Evolutionary conservation across 2,113 vertebrate genomes (phyloP), one percentile per base, ranked within the genome.

Genomic region (Passerina amoena): DNA sequence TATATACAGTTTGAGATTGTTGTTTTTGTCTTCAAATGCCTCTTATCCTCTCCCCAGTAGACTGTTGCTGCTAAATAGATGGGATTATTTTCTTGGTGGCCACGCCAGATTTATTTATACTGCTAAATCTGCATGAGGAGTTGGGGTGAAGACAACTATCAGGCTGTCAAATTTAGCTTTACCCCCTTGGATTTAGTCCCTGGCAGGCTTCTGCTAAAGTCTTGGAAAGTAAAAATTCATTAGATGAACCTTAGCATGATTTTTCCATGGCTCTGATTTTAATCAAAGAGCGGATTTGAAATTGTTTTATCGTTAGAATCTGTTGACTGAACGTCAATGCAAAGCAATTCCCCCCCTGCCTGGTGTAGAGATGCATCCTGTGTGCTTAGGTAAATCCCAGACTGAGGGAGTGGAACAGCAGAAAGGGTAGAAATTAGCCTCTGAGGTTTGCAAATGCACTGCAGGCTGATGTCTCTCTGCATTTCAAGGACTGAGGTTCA

Each of bases 211-310:
- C 66, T 79, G 51, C 78, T 79, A 6, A 79, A 95, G 50, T 63
- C 94, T 45, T 30, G 72, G 66, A 54, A 92, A 63, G 72, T 86
- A 71, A 95, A 95, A 95, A 95, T 82, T 92, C 57, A 65, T 95
- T 82, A 66, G 79, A 70, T 50, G 31, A 72, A 96, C 84, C 85
- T 94, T 95, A 82, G 91, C 61, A 12, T 78, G 93, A 96, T 91
- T 93, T 96, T 93, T 86, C 82, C 53, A 9, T 66, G 91, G 96
- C 95, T 96, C 90, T 91, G 94, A 84, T 85, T 97, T 97, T 97
- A 97, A 79, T 95, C 91, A 96, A 97, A 98, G 90, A 12, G 65
- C 3, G 30, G 94, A 79, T 94, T 71, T 90, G 84, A 86, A 96
- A 96, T 95, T 71, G 82, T 96, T 97, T 96, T 94, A 92, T 92